Base-by-base conservation (phyloP, 2,888 invertebrate genomes). In the Drosophila anomalipes region DNA sequence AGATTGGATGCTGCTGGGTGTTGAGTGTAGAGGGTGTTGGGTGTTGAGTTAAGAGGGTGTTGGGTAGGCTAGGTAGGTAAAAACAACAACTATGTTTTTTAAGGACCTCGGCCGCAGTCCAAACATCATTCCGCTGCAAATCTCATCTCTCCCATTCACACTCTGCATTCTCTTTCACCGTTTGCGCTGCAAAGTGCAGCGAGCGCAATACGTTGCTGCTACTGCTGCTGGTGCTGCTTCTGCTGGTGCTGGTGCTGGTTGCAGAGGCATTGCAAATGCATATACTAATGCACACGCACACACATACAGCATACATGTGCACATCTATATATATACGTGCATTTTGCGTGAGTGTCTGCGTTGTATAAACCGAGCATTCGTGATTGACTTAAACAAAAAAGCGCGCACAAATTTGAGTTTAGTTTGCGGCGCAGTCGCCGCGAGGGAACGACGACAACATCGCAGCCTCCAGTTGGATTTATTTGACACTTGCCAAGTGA, bases 341-440 rank as follows among this genome's bases (percentile, higher is more conserved):
- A 53, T 54, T 28, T 28, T 32, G 49, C 47, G 54, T 59, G 58
- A 57, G 51, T 39, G 68, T 52, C 35, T 56, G 49, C 51, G 63
- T 65, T 65, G 77, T 73, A 74, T 62, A 63, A 68, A 64, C 86
- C 83, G 88, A 86, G 87, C 83, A 87, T 87, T 78, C 88, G 88
- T 86, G 90, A 91, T 90, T 90, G 86, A 91, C 90, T 90, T 84
- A 87, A 90, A 83, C 79, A 90, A 89, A 87, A 75, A 87, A 88
- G 82, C 89, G 88, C 85, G 90, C 86, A 90, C 83, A 90, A 69
- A 73, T 86, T 88, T 86, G 64, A 83, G 86, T 89, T 89, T 89
- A 90, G 88, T 91, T 91, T 88, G 82, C 83, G 83, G 87, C 86
- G 91, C 88, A 88, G 85, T 81, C 89, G 90, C 90, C 80, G 82